A percentile compares a stretch with the other conserved stretches of the same genome.
Evolutionary conservation across 2,797 vertebrate genomes (phyloP).

Genomic region (Scolopax bukidnonensis): DNA sequence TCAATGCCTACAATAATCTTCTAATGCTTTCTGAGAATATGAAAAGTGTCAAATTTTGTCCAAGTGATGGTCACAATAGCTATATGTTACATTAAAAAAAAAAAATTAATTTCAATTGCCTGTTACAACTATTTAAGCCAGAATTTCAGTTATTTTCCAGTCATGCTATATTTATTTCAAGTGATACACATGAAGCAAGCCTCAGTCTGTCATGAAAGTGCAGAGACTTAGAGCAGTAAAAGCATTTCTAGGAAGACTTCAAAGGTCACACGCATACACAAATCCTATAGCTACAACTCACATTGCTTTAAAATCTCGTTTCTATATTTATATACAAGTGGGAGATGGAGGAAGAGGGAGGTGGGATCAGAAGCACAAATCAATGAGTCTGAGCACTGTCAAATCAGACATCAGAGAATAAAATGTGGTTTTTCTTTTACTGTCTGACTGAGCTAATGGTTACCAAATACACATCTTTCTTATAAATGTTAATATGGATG

Average conservation of each 20-base stretch:
- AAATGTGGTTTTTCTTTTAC: neutral
- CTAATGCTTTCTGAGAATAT: neutral
- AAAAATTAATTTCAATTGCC: neutral
- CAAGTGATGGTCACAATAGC: neutral
- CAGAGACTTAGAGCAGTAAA: neutral
- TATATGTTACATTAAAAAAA: neutral
- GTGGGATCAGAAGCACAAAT: conserved; percentile 25
- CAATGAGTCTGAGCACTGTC: neutral
- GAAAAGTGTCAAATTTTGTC: neutral
- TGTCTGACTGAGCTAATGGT: neutral
- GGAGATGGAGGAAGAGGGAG: conserved; percentile 41
- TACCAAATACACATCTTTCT: neutral
- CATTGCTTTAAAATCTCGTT: conserved; percentile 13
- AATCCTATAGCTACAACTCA: neutral
- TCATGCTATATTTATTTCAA: conserved; percentile 11
- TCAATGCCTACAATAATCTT: neutral
- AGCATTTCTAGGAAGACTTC: conserved; percentile 38
- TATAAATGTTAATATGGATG: neutral
- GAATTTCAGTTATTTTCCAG: conserved; percentile 24
- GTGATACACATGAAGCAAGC: neutral
- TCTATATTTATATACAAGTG: conserved; percentile 52
- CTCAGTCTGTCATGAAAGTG: conserved; percentile 40
- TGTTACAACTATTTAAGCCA: neutral
- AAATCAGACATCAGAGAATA: neutral
- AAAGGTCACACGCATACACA: conserved; percentile 13